Conservation (phyloP, 1,140 invertebrate species). For the Nephila pilipes region DNA sequence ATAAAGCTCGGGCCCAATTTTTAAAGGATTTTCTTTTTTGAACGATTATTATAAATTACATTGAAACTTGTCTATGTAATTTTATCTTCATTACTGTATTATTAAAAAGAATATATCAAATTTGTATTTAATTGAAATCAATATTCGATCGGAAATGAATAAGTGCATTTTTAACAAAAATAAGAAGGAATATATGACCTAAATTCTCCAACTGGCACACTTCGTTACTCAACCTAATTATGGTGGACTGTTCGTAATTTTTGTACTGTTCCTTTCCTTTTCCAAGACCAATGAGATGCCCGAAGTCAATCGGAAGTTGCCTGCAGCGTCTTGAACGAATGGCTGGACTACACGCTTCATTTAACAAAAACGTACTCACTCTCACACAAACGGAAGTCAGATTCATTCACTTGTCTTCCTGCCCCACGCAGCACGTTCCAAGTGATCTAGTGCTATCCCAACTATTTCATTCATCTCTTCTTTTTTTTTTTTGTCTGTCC, state of each 20-base stretch:
- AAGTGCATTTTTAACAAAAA: no score
- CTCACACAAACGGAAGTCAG: background rate
- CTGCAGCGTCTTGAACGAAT: background rate
- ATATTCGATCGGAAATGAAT: no score
- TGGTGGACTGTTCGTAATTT: background rate
- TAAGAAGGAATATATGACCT: no score
- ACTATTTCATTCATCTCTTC: background rate
- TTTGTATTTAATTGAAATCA: no score
- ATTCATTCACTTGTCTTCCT: background rate
- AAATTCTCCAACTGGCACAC: no score
- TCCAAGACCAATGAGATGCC: background rate
- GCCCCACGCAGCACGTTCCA: no score
- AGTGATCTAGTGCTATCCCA: background rate
- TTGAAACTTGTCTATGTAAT: no score
- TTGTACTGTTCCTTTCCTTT: background rate
- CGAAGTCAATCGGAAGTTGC: background rate
- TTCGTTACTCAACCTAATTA: background rate
- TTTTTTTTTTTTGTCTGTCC: background rate
- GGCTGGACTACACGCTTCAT: slow-evolving; percentile 23
- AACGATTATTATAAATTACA: no score
- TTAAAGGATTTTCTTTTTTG: no score
- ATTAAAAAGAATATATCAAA: no score
- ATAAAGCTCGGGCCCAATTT: no score
- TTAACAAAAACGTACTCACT: slow-evolving; percentile 31
- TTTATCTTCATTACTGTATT: no score